Evolutionary conservation across 2,113 vertebrate species (phyloP), one percentile per base, ranked within the genome.

Genomic region (Gadus macrocephalus): DNA sequence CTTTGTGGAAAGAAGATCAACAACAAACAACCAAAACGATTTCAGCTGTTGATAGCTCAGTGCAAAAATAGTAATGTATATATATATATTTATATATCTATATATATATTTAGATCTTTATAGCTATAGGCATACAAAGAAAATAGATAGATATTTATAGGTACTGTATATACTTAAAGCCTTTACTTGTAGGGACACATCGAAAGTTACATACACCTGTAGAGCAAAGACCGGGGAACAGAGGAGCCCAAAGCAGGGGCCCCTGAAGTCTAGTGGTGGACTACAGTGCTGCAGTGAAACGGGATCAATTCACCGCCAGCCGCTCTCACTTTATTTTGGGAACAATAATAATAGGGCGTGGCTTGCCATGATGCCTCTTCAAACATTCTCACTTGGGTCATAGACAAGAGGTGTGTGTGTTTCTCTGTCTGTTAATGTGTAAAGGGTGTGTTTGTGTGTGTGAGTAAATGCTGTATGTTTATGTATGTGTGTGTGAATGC

Each of bases 51-150:
- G 80, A 15, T 85, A 86, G 81, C 83, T 90, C 88, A 90, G 92
- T 91, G 90, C 90, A 91, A 91, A 92, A 92, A 90, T 91, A 91
- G 81, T 90, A 88, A 88, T 86, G 81, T 89, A 88, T 89, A 90
- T 88, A 88, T 85, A 92, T 84, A 90, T 84, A 91, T 89, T 88
- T 85, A 90, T 93, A 82, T 35, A 35, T 35, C 86, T 85, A 81
- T 35, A 86, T 85, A 58, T 58, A 17, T 58, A 58, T 58, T n/a
- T 58, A 82, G 1, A 49, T 49, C 86, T 85, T 80, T 38, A 86
- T 85, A 58, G 15, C 15, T 58, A 58, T 58, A 58, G 15, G 89
- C 85, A 92, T 84, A 90, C 85, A 91, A 90, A 89, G 85, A 90
- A 93, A 82, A 87, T 85, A 81, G 27, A 86, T 85, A 87, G 86